Conservation (phyloP, 2,888 invertebrate genomes). For the Volucella zonaria region DNA sequence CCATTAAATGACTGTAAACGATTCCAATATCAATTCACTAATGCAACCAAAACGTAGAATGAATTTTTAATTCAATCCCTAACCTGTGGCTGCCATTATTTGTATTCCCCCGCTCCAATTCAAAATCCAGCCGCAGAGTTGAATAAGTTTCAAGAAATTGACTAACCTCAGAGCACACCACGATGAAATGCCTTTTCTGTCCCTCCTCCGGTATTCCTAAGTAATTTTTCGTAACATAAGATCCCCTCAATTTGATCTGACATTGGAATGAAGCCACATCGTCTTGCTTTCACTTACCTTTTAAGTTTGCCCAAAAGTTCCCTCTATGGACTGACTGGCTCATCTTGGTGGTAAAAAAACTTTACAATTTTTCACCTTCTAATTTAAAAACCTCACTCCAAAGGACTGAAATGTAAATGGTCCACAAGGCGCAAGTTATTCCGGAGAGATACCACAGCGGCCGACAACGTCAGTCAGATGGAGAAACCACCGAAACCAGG, state of each 20-base stretch:
- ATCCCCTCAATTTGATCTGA: constrained; percentile 40
- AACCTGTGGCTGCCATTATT: not conserved
- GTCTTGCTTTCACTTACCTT: constrained; percentile 25
- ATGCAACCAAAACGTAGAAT: too few species aligned
- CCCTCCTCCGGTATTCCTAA: not conserved
- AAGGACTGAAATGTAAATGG: constrained; percentile 33
- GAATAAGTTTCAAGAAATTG: too few species aligned
- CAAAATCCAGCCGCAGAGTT: too few species aligned
- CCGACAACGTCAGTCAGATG: not conserved
- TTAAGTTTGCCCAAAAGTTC: not conserved
- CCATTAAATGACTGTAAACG: too few species aligned
- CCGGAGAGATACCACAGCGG: not conserved
- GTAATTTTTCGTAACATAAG: constrained; percentile 32
- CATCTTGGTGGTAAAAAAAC: constrained; percentile 18
- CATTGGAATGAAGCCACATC: constrained; percentile 27
- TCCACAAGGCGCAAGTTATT: constrained; percentile 3
- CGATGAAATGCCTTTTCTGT: not conserved
- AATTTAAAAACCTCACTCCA: constrained; percentile 2
- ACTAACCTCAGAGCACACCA: too few species aligned
- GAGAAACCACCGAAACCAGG: too few species aligned
- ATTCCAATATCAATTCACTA: too few species aligned
- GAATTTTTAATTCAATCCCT: too few species aligned
- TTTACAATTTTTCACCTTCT: constrained; percentile 43
- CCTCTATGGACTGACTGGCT: not conserved
- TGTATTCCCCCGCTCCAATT: not conserved